These are phyloP conservation scores for Halictus ligatus DNA, from an alignment of 2,888 invertebrate species.

Conservation along the genomic window DNA sequence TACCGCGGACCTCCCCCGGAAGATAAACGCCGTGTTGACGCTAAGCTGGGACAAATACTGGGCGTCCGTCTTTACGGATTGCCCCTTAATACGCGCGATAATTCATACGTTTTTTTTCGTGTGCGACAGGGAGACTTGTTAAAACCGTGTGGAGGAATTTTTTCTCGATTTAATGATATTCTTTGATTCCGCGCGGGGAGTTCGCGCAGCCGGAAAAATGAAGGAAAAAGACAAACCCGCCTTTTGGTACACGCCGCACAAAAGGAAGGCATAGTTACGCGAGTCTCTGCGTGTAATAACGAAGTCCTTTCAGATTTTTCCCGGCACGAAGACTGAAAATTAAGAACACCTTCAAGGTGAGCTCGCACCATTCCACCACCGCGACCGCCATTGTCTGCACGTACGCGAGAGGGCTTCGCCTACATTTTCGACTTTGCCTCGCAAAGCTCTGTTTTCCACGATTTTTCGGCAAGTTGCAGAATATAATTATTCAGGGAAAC, in stretches of 20 bases:
- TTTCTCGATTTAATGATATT: slow-evolving; percentile 29
- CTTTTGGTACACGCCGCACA: slow-evolving; percentile 13
- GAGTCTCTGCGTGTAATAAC: slow-evolving; percentile 23
- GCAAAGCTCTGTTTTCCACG: neutral
- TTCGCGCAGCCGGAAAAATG: neutral
- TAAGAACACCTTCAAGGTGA: slow-evolving; percentile 20
- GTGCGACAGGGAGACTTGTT: no score
- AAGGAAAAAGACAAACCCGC: neutral
- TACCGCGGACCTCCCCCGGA: neutral
- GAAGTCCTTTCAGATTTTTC: slow-evolving; percentile 19
- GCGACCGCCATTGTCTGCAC: neutral
- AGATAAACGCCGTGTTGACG: neutral
- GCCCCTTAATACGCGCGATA: neutral
- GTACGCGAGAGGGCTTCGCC: neutral
- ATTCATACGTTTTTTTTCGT: neutral
- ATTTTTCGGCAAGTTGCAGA: slow-evolving; percentile 1
- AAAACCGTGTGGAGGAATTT: slow-evolving; percentile 12
- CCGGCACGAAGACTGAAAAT: slow-evolving; percentile 29
- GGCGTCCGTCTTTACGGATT: neutral
- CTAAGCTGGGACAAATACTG: neutral
- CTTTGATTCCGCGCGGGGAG: slow-evolving; percentile 16
- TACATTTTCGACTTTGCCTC: neutral
- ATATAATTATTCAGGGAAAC: neutral
- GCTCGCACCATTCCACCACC: neutral
- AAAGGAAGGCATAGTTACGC: slow-evolving; percentile 27